Evolutionary conservation across 2,797 vertebrate species (phyloP), one percentile per base, ranked within the genome.

Genomic region (Pseudochirops corinnae): DNA sequence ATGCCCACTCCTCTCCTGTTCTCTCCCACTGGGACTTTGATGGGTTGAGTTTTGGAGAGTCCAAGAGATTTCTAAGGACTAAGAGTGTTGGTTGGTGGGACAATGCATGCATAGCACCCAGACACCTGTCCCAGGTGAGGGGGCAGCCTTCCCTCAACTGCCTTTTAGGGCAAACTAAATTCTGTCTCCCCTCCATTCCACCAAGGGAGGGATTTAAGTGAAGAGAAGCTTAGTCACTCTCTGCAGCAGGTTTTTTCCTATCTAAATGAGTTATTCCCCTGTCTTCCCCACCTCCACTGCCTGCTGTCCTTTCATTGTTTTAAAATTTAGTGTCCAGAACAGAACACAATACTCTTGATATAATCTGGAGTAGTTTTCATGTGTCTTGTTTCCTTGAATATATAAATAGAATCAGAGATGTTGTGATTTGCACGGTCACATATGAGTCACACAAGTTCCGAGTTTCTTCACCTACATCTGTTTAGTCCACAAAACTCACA

Each of bases 321-420:
- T 10, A 82, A 26, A 82, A 24, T 82, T 18, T 46, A 46, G 21
- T 26, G 9, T 31, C 39, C 60, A 67, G 29, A 62, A 62, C 67
- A 39, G 67, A 94, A 56, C 28, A 93, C n/a, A 39, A 39, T 21
- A 74, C 67, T 74, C 62, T 74, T 39, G n/a, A 74, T 74, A 74
- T 74, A 39, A 39, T 74, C n/a, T 74, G 67, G n/a, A 94, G 55
- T 91, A 95, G 93, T 91, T 93, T 95, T n/a, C 50, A 91, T 60
- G 55, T 93, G 31, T 94, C 92, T 96, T 96, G 52, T 28, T 94
- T 92, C 93, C 92, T 94, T 12, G 93, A 91, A 93, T 95, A 82
- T 24, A 92, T 87, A 94, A 90, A 93, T 58, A 33, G 92, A 97
- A 93, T 90, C 57, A 67, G 7, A 53, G 55, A 94, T 95, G 94